These are phyloP conservation scores for Corvus moneduloides DNA, from an alignment of 2,113 vertebrate genomes.

Conservation along the genomic window DNA sequence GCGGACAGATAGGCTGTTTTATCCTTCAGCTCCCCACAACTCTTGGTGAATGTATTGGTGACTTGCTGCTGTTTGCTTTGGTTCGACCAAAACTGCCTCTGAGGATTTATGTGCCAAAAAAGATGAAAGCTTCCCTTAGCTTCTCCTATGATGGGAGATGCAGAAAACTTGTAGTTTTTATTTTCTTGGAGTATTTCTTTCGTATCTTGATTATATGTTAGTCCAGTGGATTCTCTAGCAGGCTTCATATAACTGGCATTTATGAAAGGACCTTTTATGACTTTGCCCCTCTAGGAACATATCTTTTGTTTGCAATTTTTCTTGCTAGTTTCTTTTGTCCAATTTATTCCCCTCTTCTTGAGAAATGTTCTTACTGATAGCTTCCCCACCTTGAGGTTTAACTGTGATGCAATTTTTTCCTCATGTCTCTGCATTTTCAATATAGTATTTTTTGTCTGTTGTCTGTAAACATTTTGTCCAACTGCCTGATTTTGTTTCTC, in stretches of 20 bases:
- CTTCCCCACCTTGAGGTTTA: background rate
- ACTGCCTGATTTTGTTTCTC: background rate
- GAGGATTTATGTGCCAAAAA: background rate
- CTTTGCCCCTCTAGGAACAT: background rate
- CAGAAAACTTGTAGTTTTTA: background rate
- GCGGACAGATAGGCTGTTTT: background rate
- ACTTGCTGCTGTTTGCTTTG: background rate
- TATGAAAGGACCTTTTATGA: background rate
- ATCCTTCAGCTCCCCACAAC: background rate
- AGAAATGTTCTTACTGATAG: background rate
- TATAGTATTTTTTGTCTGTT: background rate
- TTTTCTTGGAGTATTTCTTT: background rate
- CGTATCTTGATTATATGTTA: background rate
- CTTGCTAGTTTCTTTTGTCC: background rate
- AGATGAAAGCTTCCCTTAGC: background rate
- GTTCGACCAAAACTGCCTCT: background rate
- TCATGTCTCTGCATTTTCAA: fast-evolving
- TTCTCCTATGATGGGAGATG: background rate
- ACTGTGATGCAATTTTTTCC: background rate
- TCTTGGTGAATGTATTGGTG: background rate
- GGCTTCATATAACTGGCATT: background rate
- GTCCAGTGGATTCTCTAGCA: background rate
- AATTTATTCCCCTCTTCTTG: background rate
- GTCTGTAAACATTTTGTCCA: background rate
- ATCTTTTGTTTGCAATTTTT: background rate